Conservation (phyloP, 1,140 invertebrate species). For the Pseudoatta argentina region DNA sequence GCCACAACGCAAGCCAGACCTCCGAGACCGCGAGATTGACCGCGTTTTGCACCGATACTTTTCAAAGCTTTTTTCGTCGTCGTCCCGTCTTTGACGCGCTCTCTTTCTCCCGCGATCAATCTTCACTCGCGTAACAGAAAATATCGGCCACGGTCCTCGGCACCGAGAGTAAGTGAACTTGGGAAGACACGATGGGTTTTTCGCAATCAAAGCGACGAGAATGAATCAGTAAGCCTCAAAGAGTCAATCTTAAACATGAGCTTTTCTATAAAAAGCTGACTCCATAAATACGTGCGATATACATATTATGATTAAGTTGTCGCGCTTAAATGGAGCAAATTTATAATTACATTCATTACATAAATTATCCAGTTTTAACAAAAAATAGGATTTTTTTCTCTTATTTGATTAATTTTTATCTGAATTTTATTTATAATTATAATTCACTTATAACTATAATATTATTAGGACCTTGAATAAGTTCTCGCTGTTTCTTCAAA, state of each 20-base stretch:
- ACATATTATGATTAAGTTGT: background rate
- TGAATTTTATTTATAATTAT: too few species aligned
- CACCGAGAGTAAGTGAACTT: slow-evolving; percentile 23
- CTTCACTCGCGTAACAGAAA: slow-evolving; percentile 25
- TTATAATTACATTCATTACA: background rate
- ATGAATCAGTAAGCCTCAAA: background rate
- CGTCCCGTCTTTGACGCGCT: slow-evolving; percentile 44
- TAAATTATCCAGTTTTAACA: too few species aligned
- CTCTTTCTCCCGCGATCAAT: slow-evolving; percentile 53
- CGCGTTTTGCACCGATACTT: slow-evolving; percentile 52
- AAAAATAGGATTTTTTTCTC: too few species aligned
- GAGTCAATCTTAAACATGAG: background rate
- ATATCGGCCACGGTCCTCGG: slow-evolving; percentile 42
- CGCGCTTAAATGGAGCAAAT: background rate
- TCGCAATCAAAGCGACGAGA: background rate
- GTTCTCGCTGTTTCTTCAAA: too few species aligned
- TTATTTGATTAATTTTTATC: too few species aligned
- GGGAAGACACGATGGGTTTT: background rate
- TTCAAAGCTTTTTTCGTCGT: slow-evolving; percentile 55
- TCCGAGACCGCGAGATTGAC: slow-evolving; percentile 34
- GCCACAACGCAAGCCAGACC: background rate
- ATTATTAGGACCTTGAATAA: too few species aligned
- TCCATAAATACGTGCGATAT: background rate
- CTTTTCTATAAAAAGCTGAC: background rate
- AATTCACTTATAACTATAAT: too few species aligned